phyloP scores from a whole-genome alignment of 2,113 vertebrate genomes.

The Quiscalus mexicanus region DNA sequence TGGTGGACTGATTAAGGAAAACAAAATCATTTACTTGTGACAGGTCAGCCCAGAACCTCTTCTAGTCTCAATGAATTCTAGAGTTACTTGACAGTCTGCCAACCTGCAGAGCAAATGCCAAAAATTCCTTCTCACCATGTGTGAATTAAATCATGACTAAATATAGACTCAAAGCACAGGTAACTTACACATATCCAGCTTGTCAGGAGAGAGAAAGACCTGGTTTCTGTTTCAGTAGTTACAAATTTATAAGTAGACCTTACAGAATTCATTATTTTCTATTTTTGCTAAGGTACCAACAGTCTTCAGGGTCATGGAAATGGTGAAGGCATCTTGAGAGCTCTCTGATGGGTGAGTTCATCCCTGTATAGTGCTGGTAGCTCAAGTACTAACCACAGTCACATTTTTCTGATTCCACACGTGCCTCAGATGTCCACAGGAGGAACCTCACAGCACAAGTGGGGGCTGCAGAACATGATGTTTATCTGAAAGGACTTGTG shows the following conservation, averaged over 20 bases:
- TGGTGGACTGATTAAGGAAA: slow-evolving; percentile 8
- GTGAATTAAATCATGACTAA: not conserved
- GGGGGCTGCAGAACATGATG: not conserved
- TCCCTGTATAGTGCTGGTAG: not conserved
- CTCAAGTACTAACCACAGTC: not conserved
- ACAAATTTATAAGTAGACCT: not conserved
- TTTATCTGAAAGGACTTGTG: not conserved
- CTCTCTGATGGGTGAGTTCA: not conserved
- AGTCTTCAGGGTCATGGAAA: not conserved
- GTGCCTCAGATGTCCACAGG: not conserved
- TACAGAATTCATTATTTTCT: not conserved
- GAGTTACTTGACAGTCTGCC: slow-evolving; percentile 14
- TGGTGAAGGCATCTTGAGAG: not conserved
- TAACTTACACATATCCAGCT: not conserved
- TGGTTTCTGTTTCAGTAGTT: not conserved
- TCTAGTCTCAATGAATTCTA: not conserved
- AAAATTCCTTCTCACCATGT: not conserved
- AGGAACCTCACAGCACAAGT: not conserved
- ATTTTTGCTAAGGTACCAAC: not conserved
- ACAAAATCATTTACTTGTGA: not conserved
- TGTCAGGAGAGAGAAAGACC: not conserved
- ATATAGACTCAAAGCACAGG: not conserved
- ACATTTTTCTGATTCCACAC: not conserved
- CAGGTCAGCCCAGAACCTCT: not conserved
- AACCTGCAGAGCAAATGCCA: not conserved